A percentile compares a stretch with the other conserved stretches of the same genome.
Evolutionary conservation across 2,797 vertebrate genomes (phyloP).

Genomic region (Halcyon chelicuti): DNA sequence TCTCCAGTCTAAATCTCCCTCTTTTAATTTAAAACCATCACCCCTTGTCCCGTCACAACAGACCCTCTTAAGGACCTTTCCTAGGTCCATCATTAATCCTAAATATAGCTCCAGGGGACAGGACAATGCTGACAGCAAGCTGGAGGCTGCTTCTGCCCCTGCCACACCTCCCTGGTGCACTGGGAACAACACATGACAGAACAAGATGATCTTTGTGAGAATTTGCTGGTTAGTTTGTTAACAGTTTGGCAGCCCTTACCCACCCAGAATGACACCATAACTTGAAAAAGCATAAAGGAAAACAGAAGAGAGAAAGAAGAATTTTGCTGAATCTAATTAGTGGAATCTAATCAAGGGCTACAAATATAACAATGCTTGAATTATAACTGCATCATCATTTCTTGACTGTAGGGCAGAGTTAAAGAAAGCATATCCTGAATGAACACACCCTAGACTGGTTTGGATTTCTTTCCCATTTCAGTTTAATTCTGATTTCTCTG

Average conservation of each 20-base stretch:
- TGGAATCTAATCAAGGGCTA: constrained; percentile 64
- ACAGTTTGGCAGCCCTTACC: constrained; percentile 10
- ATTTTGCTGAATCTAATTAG: constrained; percentile 56
- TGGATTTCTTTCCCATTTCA: constrained; percentile 53
- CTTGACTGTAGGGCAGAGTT: constrained; percentile 67
- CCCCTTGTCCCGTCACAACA: neutral
- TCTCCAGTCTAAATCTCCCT: neutral
- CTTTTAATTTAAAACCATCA: neutral
- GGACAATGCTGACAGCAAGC: neutral
- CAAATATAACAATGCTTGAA: constrained; percentile 24
- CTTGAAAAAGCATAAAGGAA: constrained; percentile 22
- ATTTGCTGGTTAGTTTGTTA: neutral
- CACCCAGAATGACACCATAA: neutral
- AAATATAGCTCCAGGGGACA: neutral
- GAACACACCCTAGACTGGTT: constrained; percentile 59
- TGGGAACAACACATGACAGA: neutral
- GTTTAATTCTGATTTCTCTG: constrained; percentile 53
- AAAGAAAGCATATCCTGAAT: constrained; percentile 62
- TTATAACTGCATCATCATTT: constrained; percentile 54
- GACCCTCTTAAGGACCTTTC: neutral
- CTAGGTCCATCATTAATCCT: neutral
- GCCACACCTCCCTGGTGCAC: neutral
- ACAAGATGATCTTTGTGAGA: neutral
- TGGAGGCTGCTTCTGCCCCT: neutral
- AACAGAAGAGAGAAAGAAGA: constrained; percentile 44